These are phyloP conservation scores for Belonocnema kinseyi DNA, from an alignment of 1,140 invertebrate species.

Conservation along the genomic window DNA sequence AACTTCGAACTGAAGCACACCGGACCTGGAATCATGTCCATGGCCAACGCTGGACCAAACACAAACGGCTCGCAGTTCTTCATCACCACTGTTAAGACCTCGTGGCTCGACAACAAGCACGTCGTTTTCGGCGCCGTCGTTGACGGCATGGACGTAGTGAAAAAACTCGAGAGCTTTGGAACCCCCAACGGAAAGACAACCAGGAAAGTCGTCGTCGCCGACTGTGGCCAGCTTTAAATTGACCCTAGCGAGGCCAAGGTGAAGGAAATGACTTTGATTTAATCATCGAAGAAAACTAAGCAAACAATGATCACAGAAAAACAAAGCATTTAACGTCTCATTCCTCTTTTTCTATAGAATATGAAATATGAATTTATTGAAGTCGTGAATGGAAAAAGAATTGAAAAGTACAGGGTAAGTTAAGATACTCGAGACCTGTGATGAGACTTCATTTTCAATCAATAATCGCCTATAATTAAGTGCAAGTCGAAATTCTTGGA, in stretches of 20 bases:
- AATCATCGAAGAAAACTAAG: background rate
- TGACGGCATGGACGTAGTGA: constrained; percentile 87
- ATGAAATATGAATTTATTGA: constrained; percentile 15
- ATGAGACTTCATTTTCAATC: background rate
- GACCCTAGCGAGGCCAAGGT: background rate
- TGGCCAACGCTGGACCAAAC: constrained; percentile 88
- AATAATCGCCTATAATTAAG: no score
- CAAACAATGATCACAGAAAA: background rate
- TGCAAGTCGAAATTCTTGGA: no score
- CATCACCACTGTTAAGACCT: constrained; percentile 86
- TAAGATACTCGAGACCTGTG: background rate
- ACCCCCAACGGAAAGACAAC: constrained; percentile 89
- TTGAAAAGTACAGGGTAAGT: background rate
- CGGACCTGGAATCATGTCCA: constrained; percentile 83
- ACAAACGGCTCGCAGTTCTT: constrained; percentile 93
- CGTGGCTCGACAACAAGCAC: constrained; percentile 89
- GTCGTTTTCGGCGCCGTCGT: constrained; percentile 91
- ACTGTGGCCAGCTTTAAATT: constrained; percentile 86
- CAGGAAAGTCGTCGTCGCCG: constrained; percentile 86
- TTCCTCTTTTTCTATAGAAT: constrained; percentile 35
- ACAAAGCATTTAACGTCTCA: constrained; percentile 39
- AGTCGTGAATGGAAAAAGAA: constrained; percentile 22
- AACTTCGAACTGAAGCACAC: constrained; percentile 88
- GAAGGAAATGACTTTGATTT: constrained; percentile 11
- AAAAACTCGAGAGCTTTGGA: constrained; percentile 87